Evolutionary conservation across 1,140 invertebrate species (phyloP).

Genomic region (Caerostris extrusa): DNA sequence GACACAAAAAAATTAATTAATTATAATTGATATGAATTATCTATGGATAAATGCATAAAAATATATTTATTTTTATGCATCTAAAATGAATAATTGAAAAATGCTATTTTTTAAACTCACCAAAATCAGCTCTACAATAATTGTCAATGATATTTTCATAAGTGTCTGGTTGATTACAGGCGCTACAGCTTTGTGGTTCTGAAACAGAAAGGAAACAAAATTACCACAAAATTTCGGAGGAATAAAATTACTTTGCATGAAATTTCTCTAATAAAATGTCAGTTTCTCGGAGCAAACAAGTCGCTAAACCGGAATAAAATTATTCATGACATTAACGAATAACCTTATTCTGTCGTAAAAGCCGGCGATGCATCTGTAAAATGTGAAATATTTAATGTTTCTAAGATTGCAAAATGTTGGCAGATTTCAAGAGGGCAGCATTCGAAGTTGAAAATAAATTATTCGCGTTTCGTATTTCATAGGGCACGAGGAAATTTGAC

Average conservation of each 20-base stretch:
- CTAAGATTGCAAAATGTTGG: background rate
- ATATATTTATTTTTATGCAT: background rate
- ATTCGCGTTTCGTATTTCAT: background rate
- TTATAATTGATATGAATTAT: background rate
- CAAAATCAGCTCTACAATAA: constrained; percentile 85
- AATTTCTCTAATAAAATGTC: background rate
- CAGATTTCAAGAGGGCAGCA: background rate
- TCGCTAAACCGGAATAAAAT: background rate
- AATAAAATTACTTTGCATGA: background rate
- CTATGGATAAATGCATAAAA: background rate
- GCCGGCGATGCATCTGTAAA: background rate
- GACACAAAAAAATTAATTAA: background rate
- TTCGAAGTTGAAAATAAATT: background rate
- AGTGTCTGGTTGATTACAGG: constrained; percentile 85
- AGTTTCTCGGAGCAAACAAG: background rate
- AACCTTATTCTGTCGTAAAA: background rate
- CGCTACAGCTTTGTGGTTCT: constrained; percentile 82
- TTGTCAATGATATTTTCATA: constrained; percentile 87
- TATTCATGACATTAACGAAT: background rate
- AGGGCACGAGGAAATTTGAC: background rate
- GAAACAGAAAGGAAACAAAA: constrained; percentile 77
- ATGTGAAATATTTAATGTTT: background rate
- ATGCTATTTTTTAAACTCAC: constrained; percentile 81
- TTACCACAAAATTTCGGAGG: background rate
- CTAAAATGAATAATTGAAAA: background rate